Evolutionary conservation across 1,140 invertebrate genomes (phyloP).

Genomic region (Apis cerana): DNA sequence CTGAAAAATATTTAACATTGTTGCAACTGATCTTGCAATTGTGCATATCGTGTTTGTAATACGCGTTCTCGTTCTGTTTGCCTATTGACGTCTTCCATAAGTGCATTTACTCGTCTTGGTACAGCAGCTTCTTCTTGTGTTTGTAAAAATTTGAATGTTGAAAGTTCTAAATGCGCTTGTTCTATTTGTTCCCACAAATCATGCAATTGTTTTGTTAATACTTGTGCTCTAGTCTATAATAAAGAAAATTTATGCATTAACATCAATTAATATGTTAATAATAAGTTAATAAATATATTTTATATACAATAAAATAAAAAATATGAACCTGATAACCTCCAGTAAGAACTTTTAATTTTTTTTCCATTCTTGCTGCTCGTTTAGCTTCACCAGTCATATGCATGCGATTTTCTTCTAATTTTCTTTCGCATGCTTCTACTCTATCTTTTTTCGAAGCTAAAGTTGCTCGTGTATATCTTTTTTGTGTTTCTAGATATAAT

Average conservation of each 20-base stretch:
- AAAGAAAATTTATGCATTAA: slow-evolving; percentile 36
- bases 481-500: slow-evolving; percentile 92
- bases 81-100: slow-evolving; percentile 95
- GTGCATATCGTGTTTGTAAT: slow-evolving; percentile 90
- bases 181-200: slow-evolving; percentile 95
- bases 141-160: slow-evolving; percentile 95
- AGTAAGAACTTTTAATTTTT: slow-evolving; percentile 96
- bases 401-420: slow-evolving; percentile 94
- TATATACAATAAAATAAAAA: not conserved
- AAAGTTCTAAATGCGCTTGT: slow-evolving; percentile 92
- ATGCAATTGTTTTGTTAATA: slow-evolving; percentile 93
- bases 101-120: slow-evolving; percentile 91
- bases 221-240: slow-evolving; percentile 88
- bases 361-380: slow-evolving; percentile 98
- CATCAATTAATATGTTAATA: not conserved
- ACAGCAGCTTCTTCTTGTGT: slow-evolving; percentile 95
- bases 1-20: slow-evolving; percentile 64
- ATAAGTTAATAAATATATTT: not conserved
- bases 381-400: slow-evolving; percentile 98
- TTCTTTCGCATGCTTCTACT: slow-evolving; percentile 95
- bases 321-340: slow-evolving; percentile 91
- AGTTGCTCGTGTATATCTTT: slow-evolving; percentile 95
- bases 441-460: slow-evolving; percentile 97
- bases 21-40: slow-evolving; percentile 84
- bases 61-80: slow-evolving; percentile 95